Percentiles rank a stretch among this genome's conserved stretches.
Conservation (phyloP, 2,888 invertebrate genomes). For the Ctenicera cuprea region DNA sequence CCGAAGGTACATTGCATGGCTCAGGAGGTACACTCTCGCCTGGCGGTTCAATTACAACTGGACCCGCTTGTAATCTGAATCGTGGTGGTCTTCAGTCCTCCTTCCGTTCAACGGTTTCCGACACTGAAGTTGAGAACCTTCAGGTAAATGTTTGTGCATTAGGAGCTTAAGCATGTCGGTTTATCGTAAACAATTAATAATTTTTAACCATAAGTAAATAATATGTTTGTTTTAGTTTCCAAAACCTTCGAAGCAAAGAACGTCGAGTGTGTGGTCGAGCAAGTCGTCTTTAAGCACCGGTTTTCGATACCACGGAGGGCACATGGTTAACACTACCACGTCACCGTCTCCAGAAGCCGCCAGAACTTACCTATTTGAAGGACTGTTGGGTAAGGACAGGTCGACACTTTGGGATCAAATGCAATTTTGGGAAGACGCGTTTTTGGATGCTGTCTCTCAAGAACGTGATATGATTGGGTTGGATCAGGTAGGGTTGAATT, state of each 20-base stretch:
- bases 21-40: constrained; percentile 76
- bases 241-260: constrained; percentile 84
- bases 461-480: constrained; percentile 99
- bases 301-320: constrained; percentile 90
- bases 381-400: constrained; percentile 87
- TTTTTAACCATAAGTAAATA: constrained; percentile 3
- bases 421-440: constrained; percentile 99
- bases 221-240: constrained; percentile 76
- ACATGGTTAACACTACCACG: constrained; percentile 88
- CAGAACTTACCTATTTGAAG: constrained; percentile 94
- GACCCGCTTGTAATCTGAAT: constrained; percentile 82
- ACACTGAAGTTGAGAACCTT: constrained; percentile 93
- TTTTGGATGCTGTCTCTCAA: constrained; percentile 97
- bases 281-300: constrained; percentile 93
- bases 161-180: constrained; percentile 41
- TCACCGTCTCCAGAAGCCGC: constrained; percentile 94
- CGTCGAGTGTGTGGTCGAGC: constrained; percentile 93
- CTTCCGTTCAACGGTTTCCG: constrained; percentile 94
- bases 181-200: neutral
- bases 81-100: constrained; percentile 83
- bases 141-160: constrained; percentile 80
- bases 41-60: constrained; percentile 87
- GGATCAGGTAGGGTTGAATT: constrained; percentile 83
- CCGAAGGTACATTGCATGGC: constrained; percentile 80
- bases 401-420: constrained; percentile 97